Evolutionary conservation across 1,140 invertebrate genomes (phyloP), one percentile per base, ranked within the genome.

Genomic region (Brachionus koreanus): DNA sequence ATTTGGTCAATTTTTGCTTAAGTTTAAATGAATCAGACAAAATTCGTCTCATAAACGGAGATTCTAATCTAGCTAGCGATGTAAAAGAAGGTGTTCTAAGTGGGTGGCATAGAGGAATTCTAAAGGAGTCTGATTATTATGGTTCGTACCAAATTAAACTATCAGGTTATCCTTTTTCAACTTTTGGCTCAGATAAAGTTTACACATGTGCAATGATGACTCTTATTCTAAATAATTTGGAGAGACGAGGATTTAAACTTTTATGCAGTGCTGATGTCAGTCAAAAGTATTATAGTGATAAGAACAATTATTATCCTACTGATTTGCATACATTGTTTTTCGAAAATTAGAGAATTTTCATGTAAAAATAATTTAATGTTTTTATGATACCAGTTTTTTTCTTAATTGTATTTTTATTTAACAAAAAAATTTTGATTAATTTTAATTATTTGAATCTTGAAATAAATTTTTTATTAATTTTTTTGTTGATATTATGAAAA

Each of bases 251-350:
- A 1, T 74, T n/a, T 46, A 74, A 10, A 25, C 25, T 74, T 13
- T 74, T 74, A 13, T 74, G 69, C 12, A 74, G 39, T 46, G 69
- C 69, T 46, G 69, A 43, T 74, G 69, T 74, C 23, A 74, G 69
- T 49, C 65, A 69, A 69, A 69, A 69, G 16, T 46, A 25, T 25
- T 23, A 25, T 43, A 0, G 16, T 74, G 29, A 12, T 13, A 33
- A 46, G 25, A 35, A 67, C 7, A 9, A 35, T 67, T 2, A 35
- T 67, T 29, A 0, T 25, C 69, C 69, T 9, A 1, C 43, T 6
- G 39, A 74, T 74, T 46, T 74, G 4, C 39, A 74, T 46, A 33
- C 69, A 12, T 74, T 42, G 69, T 74, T 74, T 74, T 74, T 46
- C 46, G 69, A 46, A 43, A 74, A 74, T 25, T 74, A 67, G 3